These are phyloP conservation scores for Herpetotheres cachinnans DNA, from an alignment of 2,113 vertebrate species.

Conservation along the genomic window DNA sequence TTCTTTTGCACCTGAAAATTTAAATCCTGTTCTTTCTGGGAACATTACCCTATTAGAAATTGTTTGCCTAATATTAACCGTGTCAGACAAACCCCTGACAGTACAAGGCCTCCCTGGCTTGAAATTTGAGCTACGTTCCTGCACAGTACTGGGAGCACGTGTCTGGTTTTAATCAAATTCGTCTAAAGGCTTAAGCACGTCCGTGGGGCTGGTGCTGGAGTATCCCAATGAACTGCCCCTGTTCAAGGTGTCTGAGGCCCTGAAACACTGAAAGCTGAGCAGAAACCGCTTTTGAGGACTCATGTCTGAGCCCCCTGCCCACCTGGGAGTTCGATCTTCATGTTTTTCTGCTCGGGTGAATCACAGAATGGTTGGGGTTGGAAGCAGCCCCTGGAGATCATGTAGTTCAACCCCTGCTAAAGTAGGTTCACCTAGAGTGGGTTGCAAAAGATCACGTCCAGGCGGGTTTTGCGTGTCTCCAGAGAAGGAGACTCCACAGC, in stretches of 20 bases:
- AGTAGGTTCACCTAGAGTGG: too few relatives aligned
- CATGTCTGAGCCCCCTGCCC: neutral
- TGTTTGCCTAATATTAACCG: neutral
- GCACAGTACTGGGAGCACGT: fast-evolving
- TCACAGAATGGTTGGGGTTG: neutral
- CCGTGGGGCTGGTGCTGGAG: neutral
- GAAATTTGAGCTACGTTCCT: neutral
- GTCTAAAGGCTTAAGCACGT: neutral
- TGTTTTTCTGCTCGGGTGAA: neutral
- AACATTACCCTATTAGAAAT: neutral
- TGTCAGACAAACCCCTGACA: fast-evolving
- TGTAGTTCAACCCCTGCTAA: too few relatives aligned
- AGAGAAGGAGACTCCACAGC: too few relatives aligned
- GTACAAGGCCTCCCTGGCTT: neutral
- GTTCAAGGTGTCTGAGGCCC: neutral
- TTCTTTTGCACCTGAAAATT: neutral
- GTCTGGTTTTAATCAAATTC: neutral
- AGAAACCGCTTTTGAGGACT: neutral
- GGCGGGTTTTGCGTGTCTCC: too few relatives aligned
- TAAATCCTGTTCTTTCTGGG: neutral
- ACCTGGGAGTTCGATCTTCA: neutral
- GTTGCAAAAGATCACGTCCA: too few relatives aligned
- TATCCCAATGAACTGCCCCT: neutral
- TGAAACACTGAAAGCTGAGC: neutral
- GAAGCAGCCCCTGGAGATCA: too few relatives aligned